These are phyloP conservation scores for Steatornis caripensis DNA, from an alignment of 2,113 vertebrate genomes.

Conservation along the genomic window DNA sequence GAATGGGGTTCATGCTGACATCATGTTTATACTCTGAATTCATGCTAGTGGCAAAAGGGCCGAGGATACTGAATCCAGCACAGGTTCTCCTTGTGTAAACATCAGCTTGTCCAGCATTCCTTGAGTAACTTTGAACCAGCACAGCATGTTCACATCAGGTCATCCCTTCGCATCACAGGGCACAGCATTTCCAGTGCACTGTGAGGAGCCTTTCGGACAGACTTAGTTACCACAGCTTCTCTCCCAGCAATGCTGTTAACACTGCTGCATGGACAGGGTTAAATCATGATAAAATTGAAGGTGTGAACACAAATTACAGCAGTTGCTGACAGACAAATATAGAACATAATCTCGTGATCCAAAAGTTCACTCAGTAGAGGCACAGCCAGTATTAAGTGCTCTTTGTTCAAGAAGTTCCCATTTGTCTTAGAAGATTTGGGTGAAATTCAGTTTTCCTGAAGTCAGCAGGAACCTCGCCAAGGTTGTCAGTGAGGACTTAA, in stretches of 20 bases:
- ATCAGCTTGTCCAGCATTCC: neutral
- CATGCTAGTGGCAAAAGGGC: neutral
- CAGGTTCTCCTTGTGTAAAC: neutral
- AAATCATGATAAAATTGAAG: conserved; percentile 24
- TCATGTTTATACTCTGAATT: neutral
- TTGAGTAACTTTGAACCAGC: neutral
- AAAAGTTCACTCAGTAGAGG: neutral
- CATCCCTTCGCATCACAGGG: neutral
- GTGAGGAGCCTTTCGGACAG: neutral
- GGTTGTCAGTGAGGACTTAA: neutral
- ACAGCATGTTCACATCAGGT: neutral
- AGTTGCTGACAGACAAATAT: conserved; percentile 8
- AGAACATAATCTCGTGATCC: neutral
- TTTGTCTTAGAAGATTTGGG: neutral
- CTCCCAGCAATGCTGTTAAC: neutral
- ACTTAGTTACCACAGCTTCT: neutral
- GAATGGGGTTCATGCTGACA: neutral
- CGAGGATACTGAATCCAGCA: neutral
- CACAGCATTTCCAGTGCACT: accelerated
- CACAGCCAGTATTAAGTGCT: neutral
- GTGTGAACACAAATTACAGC: neutral
- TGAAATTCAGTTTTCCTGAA: conserved; percentile 21
- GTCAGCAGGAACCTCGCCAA: neutral
- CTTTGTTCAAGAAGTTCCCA: neutral
- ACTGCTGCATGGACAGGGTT: neutral